A percentile compares a stretch with the other conserved stretches of the same genome.
phyloP scores from a whole-genome alignment of 2,797 vertebrate genomes.

The Carcharodon carcharias region DNA sequence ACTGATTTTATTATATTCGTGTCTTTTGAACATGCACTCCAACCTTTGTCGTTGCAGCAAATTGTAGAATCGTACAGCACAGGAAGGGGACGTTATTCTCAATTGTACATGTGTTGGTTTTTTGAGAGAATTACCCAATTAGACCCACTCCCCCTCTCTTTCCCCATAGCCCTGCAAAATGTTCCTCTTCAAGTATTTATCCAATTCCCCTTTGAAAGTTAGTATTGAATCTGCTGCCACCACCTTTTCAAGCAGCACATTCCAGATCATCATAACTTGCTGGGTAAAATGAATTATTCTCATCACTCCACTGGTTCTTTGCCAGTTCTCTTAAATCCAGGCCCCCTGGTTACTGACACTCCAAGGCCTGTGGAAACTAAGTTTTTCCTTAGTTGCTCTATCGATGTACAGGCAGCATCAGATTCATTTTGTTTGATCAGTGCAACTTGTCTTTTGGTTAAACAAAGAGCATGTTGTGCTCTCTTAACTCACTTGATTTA shows the following conservation, averaged over 20 bases:
- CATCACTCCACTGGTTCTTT: background rate
- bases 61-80: background rate
- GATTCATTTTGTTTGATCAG: background rate
- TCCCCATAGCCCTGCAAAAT: background rate
- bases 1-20: background rate
- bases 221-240: background rate
- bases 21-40: background rate
- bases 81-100: background rate
- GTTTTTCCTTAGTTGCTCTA: background rate
- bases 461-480: background rate
- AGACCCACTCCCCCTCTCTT: background rate
- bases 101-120: no score
- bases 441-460: background rate
- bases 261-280: background rate
- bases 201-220: background rate
- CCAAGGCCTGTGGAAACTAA: background rate
- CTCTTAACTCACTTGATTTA: background rate
- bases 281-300: background rate
- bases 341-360: background rate
- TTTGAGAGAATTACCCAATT: background rate
- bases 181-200: background rate
- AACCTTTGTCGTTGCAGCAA: background rate
- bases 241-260: background rate
- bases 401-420: background rate
- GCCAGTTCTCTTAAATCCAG: background rate